Evolutionary conservation across 2,888 invertebrate genomes (phyloP).

Genomic region (Gymnoscelis rufifasciata): DNA sequence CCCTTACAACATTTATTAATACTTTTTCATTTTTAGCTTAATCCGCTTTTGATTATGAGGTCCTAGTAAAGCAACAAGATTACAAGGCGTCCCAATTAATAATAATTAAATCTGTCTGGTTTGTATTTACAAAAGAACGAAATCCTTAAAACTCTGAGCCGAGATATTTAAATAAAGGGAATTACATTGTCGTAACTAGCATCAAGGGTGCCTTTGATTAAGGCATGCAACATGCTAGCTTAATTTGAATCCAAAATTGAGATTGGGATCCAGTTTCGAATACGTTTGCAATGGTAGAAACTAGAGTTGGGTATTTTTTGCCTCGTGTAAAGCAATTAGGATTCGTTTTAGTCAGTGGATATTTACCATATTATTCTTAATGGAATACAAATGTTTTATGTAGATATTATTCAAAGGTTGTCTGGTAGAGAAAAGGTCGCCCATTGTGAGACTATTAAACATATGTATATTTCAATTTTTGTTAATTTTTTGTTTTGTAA

Average conservation of each 20-base stretch:
- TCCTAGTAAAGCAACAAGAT: neutral
- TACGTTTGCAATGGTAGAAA: neutral
- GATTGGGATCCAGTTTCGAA: slow-evolving; percentile 14
- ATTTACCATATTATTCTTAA: neutral
- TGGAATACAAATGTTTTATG: too few relatives aligned
- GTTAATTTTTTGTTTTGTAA: too few relatives aligned
- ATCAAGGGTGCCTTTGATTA: slow-evolving; percentile 27
- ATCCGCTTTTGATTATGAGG: neutral
- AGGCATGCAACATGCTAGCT: slow-evolving; percentile 20
- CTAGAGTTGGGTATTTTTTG: neutral
- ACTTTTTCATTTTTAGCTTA: neutral
- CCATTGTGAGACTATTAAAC: too few relatives aligned
- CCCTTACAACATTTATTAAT: too few relatives aligned
- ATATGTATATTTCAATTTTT: too few relatives aligned
- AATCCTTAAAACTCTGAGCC: neutral
- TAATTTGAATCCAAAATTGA: slow-evolving; percentile 23
- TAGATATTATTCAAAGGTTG: too few relatives aligned
- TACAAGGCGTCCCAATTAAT: neutral
- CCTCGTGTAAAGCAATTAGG: neutral
- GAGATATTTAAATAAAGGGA: slow-evolving; percentile 10
- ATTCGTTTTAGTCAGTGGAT: neutral
- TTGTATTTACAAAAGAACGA: neutral
- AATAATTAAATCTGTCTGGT: neutral
- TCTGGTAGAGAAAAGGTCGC: too few relatives aligned
- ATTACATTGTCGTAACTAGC: slow-evolving; percentile 19